Conservation (phyloP, 2,113 vertebrate species). For the Callithrix jacchus region DNA sequence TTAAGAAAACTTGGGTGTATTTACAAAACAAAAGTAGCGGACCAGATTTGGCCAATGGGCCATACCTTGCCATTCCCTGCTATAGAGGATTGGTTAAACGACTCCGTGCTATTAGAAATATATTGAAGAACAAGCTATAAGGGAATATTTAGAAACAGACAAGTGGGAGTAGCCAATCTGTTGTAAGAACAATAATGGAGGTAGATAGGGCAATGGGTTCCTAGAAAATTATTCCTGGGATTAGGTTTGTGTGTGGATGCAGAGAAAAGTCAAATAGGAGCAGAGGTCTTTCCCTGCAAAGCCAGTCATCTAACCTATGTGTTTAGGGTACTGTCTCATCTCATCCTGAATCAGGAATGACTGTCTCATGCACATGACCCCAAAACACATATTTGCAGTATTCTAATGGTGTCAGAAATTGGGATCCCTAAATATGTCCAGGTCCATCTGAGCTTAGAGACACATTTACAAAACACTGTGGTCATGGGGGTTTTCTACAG, state of each 20-base stretch:
- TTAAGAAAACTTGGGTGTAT: background rate
- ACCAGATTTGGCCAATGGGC: background rate
- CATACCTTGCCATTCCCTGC: background rate
- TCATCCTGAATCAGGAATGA: background rate
- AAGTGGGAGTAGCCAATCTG: background rate
- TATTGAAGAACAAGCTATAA: background rate
- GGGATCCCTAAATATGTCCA: background rate
- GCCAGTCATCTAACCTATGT: background rate
- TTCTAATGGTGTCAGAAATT: background rate
- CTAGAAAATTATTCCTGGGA: background rate
- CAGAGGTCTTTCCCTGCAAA: background rate
- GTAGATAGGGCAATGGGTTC: background rate
- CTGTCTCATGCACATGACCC: background rate
- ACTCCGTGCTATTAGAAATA: background rate
- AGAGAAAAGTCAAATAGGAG: background rate
- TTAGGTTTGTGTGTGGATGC: background rate
- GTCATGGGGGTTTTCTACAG: fast-evolving
- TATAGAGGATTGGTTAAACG: background rate
- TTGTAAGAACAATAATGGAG: background rate
- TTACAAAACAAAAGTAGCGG: background rate
- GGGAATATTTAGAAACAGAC: background rate
- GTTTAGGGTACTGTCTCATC: background rate
- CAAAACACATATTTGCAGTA: background rate
- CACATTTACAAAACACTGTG: background rate
- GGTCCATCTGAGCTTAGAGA: background rate